phyloP scores from a whole-genome alignment of 1,140 invertebrate species.

The Mylabris phalerata region DNA sequence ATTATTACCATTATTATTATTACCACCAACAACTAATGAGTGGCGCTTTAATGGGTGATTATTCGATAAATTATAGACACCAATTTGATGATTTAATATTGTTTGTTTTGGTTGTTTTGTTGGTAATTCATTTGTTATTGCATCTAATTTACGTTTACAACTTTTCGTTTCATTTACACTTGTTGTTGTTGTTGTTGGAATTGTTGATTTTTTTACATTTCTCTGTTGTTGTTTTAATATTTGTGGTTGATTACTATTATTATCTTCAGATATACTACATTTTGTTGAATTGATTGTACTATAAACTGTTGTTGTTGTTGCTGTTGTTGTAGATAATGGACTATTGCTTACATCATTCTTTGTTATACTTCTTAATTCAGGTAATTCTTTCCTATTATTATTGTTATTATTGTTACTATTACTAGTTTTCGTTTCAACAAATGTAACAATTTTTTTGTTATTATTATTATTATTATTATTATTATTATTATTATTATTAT shows the following conservation, averaged over 20 bases:
- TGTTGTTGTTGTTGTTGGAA: too few relatives aligned
- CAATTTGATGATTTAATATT: conserved; percentile 34
- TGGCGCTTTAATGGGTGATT: conserved; percentile 40
- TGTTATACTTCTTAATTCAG: conserved; percentile 19
- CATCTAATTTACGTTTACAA: conserved; percentile 11
- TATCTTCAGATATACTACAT: conserved; percentile 22
- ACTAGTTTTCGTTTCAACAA: conserved; percentile 7
- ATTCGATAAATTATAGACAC: conserved; percentile 42
- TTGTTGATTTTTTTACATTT: too few relatives aligned
- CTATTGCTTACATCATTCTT: conserved; percentile 1
- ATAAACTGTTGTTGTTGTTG: conserved; percentile 29
- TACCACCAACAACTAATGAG: conserved; percentile 23
- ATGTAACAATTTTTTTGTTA: conserved; percentile 7
- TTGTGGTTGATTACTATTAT: background rate
- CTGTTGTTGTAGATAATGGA: background rate
- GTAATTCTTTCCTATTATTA: conserved; percentile 18
- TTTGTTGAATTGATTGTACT: conserved; percentile 32
- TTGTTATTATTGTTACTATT: background rate
- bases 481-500: conserved; percentile 10
- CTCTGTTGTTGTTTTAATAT: background rate
- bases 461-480: conserved; percentile 4
- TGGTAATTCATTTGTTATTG: background rate
- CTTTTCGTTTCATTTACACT: conserved; percentile 1
- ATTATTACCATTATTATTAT: conserved; percentile 13
- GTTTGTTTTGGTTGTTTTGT: conserved; percentile 30